Conservation (phyloP, 2,888 invertebrate species). For the Spisula solida region DNA sequence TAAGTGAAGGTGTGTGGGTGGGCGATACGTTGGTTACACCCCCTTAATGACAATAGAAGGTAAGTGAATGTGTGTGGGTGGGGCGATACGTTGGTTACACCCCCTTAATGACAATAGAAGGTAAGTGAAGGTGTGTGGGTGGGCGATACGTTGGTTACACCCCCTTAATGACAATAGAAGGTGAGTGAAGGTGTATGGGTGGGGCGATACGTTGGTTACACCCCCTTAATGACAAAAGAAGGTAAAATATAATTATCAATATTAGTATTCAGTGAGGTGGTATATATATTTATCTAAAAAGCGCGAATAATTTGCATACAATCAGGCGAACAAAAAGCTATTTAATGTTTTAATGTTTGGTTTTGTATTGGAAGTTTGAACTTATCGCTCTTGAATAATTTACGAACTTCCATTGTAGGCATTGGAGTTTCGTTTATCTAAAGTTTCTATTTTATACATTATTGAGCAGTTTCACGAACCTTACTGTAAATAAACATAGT, state of each 20-base stretch:
- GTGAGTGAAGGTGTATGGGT: conserved; percentile 67
- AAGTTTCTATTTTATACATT: no score
- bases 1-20: conserved; percentile 66
- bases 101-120: conserved; percentile 57
- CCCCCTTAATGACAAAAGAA: conserved; percentile 38
- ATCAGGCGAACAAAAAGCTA: no score
- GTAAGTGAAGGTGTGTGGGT: conserved; percentile 67
- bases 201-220: conserved; percentile 64
- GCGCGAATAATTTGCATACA: background rate
- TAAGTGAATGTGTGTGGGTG: conserved; percentile 66
- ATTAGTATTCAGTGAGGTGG: background rate
- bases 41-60: conserved; percentile 61
- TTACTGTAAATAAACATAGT: no score
- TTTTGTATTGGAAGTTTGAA: background rate
- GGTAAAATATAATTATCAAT: background rate
- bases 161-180: conserved; percentile 57
- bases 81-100: conserved; percentile 64
- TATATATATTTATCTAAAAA: background rate
- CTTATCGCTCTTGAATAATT: background rate
- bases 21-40: conserved; percentile 64
- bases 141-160: conserved; percentile 65
- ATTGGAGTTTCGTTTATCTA: no score
- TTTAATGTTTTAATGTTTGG: background rate
- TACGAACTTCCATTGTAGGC: no score
- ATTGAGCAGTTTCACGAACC: no score